These are phyloP conservation scores for Ophioderma brevispina DNA, from an alignment of 35 echinoderm and acorn worm species.

Conservation along the genomic window DNA sequence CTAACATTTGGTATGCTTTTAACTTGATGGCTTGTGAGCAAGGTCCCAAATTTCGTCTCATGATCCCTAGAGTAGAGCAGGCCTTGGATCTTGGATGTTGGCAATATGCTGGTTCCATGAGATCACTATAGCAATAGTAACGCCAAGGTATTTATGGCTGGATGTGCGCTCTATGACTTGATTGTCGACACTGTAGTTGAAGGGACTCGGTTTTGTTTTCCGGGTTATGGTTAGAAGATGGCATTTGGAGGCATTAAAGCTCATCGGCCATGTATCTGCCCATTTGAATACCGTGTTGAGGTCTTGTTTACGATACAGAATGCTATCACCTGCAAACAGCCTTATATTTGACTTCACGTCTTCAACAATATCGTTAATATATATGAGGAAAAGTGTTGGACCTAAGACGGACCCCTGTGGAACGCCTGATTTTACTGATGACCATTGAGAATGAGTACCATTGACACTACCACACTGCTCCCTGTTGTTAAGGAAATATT, in stretches of 20 bases:
- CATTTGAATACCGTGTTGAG: slow-evolving; percentile 33
- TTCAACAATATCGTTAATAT: slow-evolving; percentile 57
- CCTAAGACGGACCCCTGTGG: slow-evolving; percentile 76
- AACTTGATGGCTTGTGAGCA: not conserved
- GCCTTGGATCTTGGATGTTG: slow-evolving; percentile 18
- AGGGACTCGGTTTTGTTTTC: slow-evolving; percentile 14
- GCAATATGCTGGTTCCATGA: slow-evolving; percentile 29
- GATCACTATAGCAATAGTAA: slow-evolving; percentile 26
- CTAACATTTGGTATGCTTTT: slow-evolving; percentile 34
- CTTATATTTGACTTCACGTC: slow-evolving; percentile 41
- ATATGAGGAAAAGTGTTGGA: slow-evolving; percentile 56
- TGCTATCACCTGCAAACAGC: slow-evolving; percentile 83
- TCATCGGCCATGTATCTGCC: slow-evolving; percentile 61
- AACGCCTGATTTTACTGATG: slow-evolving; percentile 45
- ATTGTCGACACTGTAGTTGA: not conserved
- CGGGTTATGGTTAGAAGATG: slow-evolving; percentile 31
- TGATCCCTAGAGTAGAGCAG: slow-evolving; percentile 9
- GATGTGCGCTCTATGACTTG: slow-evolving; percentile 11
- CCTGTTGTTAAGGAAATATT: slow-evolving; percentile 32
- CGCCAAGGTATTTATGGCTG: slow-evolving; percentile 36
- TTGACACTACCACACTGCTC: slow-evolving; percentile 47
- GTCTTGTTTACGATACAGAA: slow-evolving; percentile 55
- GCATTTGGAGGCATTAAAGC: slow-evolving; percentile 62
- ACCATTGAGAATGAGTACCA: slow-evolving; percentile 26
- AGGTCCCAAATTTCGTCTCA: slow-evolving; percentile 30